A percentile compares a stretch with the other conserved stretches of the same genome.
Evolutionary conservation across 1,140 invertebrate species (phyloP).

Genomic region (Drosophila subpulchrella): DNA sequence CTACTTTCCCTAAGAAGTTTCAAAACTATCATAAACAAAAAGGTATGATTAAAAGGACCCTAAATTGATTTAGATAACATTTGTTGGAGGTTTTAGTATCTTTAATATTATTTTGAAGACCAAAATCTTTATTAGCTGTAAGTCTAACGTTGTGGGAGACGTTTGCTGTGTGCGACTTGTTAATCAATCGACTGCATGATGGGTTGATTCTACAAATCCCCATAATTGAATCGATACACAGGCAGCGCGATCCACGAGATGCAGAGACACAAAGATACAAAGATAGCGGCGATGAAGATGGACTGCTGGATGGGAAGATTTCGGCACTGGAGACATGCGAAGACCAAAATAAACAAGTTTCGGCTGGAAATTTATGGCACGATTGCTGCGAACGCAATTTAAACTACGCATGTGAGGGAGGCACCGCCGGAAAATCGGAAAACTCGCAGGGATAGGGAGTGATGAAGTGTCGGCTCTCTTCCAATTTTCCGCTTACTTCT

Average conservation of each 20-base stretch:
- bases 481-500: slow-evolving; percentile 56
- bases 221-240: slow-evolving; percentile 74
- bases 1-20: too few relatives aligned
- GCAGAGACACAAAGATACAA: neutral
- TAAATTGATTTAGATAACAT: neutral
- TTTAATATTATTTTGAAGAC: neutral
- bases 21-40: too few relatives aligned
- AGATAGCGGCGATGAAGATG: slow-evolving; percentile 2
- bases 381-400: slow-evolving; percentile 63
- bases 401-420: slow-evolving; percentile 77
- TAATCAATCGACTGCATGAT: slow-evolving; percentile 74
- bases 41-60: too few relatives aligned
- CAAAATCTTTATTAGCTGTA: neutral
- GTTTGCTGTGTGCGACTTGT: slow-evolving; percentile 35
- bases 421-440: slow-evolving; percentile 11
- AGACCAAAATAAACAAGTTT: slow-evolving; percentile 58
- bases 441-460: slow-evolving; percentile 22
- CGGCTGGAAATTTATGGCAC: slow-evolving; percentile 71
- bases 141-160: slow-evolving; percentile 59
- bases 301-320: slow-evolving; percentile 17
- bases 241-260: slow-evolving; percentile 9
- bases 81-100: neutral
- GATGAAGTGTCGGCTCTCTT: slow-evolving; percentile 69
- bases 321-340: slow-evolving; percentile 26
- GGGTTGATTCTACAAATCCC: slow-evolving; percentile 47